Conservation (phyloP, 2,797 vertebrate species). For the Allobates femoralis region DNA sequence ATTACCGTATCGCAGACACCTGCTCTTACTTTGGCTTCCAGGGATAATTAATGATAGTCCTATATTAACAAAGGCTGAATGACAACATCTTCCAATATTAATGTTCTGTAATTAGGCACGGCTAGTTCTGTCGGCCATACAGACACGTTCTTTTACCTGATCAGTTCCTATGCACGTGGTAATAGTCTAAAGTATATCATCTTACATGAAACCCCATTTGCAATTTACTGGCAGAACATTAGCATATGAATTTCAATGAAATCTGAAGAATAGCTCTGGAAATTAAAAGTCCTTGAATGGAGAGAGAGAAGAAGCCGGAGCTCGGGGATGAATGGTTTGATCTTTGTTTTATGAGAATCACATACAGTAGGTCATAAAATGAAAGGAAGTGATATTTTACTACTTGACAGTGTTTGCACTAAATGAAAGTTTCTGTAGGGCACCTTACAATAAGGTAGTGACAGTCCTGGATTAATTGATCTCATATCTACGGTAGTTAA, state of each 20-base stretch:
- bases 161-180: not conserved
- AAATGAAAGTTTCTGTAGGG: slow-evolving; percentile 10
- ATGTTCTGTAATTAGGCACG: slow-evolving; percentile 52
- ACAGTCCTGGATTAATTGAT: slow-evolving; percentile 22
- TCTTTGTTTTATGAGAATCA: slow-evolving; percentile 39
- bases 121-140: slow-evolving; percentile 40
- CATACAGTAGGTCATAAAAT: not conserved
- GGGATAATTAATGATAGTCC: slow-evolving; percentile 67
- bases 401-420: slow-evolving; percentile 17
- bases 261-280: slow-evolving; percentile 24
- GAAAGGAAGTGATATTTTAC: slow-evolving; percentile 29
- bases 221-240: slow-evolving; percentile 20
- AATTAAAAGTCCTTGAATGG: slow-evolving; percentile 11
- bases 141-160: not conserved
- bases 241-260: slow-evolving; percentile 19
- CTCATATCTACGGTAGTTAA: not conserved
- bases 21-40: slow-evolving; percentile 66
- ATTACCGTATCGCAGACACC: slow-evolving; percentile 62
- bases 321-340: slow-evolving; percentile 30
- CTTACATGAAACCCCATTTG: not conserved
- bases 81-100: slow-evolving; percentile 63
- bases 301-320: not conserved
- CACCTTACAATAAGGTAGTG: not conserved
- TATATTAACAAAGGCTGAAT: slow-evolving; percentile 61
- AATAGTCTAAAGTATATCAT: slow-evolving; percentile 8